Evolutionary conservation across 2,888 invertebrate genomes (phyloP).

Genomic region (Philonicus albiceps): DNA sequence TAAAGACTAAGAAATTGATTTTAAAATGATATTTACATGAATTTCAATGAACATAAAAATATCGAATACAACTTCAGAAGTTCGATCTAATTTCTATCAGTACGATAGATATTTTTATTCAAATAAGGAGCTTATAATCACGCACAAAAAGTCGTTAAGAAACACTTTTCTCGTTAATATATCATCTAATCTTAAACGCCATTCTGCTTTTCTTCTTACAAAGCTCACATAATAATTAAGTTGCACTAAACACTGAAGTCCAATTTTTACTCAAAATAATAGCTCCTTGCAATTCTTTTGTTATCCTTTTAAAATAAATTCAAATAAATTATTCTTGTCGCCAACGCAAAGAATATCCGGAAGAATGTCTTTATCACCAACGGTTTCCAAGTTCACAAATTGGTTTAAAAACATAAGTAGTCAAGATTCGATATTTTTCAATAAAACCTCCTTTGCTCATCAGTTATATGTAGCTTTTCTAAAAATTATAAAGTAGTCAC

Average conservation of each 20-base stretch:
- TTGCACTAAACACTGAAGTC: neutral
- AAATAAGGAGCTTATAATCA: neutral
- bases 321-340: neutral
- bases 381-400: neutral
- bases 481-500: neutral
- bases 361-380: neutral
- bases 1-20: conserved; percentile 19
- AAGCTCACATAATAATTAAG: neutral
- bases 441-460: neutral
- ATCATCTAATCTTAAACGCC: neutral
- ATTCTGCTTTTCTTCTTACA: neutral
- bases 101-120: neutral
- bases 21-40: conserved; percentile 2
- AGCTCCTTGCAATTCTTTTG: neutral
- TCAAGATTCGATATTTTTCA: neutral
- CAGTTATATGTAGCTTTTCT: neutral
- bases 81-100: neutral
- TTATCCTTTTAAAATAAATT: neutral
- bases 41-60: conserved; percentile 13
- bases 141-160: neutral
- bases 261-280: neutral
- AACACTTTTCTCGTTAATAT: neutral
- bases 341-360: neutral
- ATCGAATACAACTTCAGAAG: conserved; percentile 7
- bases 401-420: neutral